These are phyloP conservation scores for Micronycteris hirsuta DNA, from an alignment of 2,113 vertebrate genomes.

Conservation along the genomic window DNA sequence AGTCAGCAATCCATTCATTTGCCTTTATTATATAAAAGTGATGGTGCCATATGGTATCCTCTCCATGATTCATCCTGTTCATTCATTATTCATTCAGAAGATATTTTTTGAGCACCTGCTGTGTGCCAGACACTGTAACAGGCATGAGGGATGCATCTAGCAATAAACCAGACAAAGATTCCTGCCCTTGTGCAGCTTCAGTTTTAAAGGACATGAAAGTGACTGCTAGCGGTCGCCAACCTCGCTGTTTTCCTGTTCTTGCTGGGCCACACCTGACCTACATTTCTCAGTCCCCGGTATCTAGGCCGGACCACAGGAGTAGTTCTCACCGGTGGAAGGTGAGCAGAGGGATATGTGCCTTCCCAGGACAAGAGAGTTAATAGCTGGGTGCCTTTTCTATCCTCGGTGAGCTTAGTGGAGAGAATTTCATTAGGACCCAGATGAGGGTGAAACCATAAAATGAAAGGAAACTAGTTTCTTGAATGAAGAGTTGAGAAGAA, in stretches of 20 bases:
- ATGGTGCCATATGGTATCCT: neutral
- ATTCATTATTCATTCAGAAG: neutral
- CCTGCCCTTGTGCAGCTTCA: neutral
- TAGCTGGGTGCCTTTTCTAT: neutral
- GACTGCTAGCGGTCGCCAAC: neutral
- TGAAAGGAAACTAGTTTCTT: neutral
- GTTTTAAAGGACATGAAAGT: neutral
- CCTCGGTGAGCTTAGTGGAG: neutral
- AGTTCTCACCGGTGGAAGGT: neutral
- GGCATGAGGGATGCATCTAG: neutral
- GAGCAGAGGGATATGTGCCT: neutral
- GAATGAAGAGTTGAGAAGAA: neutral
- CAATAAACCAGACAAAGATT: neutral
- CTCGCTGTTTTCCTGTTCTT: neutral
- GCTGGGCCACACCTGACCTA: neutral
- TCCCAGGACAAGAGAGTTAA: neutral
- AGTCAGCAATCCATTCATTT: neutral
- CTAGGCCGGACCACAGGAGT: neutral
- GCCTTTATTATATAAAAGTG: neutral
- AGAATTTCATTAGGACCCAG: neutral
- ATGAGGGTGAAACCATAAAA: neutral
- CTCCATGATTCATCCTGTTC: neutral
- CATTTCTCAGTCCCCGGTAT: neutral
- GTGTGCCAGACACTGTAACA: neutral
- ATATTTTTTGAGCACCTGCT: neutral